These are phyloP conservation scores for Falco punctatus DNA, from an alignment of 2,113 vertebrate species.

Conservation along the genomic window DNA sequence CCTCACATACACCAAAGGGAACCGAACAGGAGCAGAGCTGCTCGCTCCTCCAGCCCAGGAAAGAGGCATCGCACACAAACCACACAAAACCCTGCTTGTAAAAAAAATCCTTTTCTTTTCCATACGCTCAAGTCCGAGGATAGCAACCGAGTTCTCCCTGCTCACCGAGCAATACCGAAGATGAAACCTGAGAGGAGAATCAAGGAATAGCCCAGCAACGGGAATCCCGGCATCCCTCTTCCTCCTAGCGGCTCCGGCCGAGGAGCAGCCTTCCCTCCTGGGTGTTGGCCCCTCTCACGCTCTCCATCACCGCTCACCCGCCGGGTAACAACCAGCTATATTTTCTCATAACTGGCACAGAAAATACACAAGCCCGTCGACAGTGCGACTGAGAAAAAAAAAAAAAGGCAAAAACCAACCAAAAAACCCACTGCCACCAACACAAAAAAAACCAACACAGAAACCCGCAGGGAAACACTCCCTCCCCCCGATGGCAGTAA, in stretches of 20 bases:
- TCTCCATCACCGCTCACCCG: background rate
- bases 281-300: slow-evolving; percentile 11
- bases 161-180: background rate
- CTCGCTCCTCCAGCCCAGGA: background rate
- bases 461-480: background rate
- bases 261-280: background rate
- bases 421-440: too few relatives aligned
- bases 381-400: background rate
- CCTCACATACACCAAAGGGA: background rate
- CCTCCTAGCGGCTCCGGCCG: background rate
- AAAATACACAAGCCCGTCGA: background rate
- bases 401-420: fast-evolving
- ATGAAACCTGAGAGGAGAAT: background rate
- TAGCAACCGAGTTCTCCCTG: background rate
- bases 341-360: background rate
- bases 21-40: background rate
- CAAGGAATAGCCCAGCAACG: slow-evolving; percentile 1
- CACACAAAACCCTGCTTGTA: background rate
- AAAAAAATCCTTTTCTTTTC: background rate
- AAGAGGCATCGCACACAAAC: background rate
- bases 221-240: slow-evolving; percentile 47
- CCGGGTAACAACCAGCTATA: background rate
- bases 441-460: background rate
- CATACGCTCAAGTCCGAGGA: background rate
- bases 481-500: background rate